These are phyloP conservation scores for Drosophila pegasa DNA, from an alignment of 2,888 invertebrate genomes.

Conservation along the genomic window DNA sequence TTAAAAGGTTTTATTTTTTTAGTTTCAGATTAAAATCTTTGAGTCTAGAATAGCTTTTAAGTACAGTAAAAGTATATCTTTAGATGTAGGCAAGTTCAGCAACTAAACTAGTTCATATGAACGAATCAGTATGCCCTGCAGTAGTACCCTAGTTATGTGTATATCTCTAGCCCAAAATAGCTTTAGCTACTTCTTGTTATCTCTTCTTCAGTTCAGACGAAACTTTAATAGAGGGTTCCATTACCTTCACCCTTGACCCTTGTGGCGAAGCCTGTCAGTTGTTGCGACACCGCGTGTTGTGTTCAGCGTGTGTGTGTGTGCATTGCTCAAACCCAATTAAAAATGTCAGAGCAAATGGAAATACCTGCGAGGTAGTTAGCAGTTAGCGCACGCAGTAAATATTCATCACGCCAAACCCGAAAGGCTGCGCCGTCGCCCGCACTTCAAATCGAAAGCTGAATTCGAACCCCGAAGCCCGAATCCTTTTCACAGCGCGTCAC, in stretches of 20 bases:
- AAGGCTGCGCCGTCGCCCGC: slow-evolving; percentile 1
- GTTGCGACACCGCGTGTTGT: slow-evolving; percentile 22
- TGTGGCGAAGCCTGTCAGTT: slow-evolving; percentile 48
- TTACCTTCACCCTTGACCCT: slow-evolving; percentile 14
- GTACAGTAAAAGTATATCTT: background rate
- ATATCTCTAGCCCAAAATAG: background rate
- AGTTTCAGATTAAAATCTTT: background rate
- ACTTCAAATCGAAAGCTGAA: slow-evolving; percentile 17
- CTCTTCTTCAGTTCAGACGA: slow-evolving; percentile 5
- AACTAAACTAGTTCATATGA: background rate
- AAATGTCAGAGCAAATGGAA: slow-evolving; percentile 77
- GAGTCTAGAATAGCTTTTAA: background rate
- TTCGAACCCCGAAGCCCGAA: slow-evolving; percentile 16
- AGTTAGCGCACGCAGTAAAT: slow-evolving; percentile 80
- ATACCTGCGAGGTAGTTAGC: slow-evolving; percentile 81
- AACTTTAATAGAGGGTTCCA: slow-evolving; percentile 50
- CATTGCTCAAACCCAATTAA: slow-evolving; percentile 78
- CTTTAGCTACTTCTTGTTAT: background rate
- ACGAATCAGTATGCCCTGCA: background rate
- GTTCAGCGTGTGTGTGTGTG: slow-evolving; percentile 36
- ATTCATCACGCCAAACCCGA: slow-evolving; percentile 77
- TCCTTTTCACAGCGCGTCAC: slow-evolving; percentile 63
- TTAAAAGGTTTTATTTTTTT: background rate
- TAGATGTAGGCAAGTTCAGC: background rate
- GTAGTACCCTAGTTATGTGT: background rate